These are phyloP conservation scores for Gastrophysa polygoni DNA, from an alignment of 2,888 invertebrate genomes.

Conservation along the genomic window DNA sequence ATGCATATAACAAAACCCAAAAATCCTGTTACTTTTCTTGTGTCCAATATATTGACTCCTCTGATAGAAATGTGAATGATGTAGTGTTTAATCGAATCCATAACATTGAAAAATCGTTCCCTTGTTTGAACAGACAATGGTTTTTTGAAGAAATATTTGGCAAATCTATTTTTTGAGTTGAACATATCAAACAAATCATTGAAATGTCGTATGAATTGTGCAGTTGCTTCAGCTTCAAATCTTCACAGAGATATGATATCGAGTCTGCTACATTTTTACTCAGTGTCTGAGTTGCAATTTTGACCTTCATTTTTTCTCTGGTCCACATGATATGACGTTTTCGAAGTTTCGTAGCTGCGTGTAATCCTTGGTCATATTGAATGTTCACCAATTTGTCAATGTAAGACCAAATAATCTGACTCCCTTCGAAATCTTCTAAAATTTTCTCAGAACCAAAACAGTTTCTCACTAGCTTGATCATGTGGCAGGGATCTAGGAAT, in stretches of 20 bases:
- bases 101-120: too few species aligned
- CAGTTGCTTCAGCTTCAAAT: too few species aligned
- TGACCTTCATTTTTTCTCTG: slow-evolving; percentile 13
- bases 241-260: not conserved
- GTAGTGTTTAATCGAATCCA: too few species aligned
- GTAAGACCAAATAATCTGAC: not conserved
- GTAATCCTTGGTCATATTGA: slow-evolving; percentile 15
- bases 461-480: slow-evolving; percentile 22
- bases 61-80: too few species aligned
- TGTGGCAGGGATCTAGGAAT: slow-evolving; percentile 19
- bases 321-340: slow-evolving; percentile 17
- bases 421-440: not conserved
- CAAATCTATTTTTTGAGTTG: too few species aligned
- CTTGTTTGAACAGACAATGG: too few species aligned
- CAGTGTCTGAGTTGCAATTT: not conserved
- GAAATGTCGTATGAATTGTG: too few species aligned
- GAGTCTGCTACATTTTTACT: not conserved
- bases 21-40: too few species aligned
- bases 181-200: too few species aligned
- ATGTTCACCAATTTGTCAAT: slow-evolving; percentile 1
- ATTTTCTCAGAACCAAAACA: slow-evolving; percentile 12
- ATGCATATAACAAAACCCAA: too few species aligned
- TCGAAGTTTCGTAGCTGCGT: slow-evolving; percentile 19
- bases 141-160: too few species aligned
- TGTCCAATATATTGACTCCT: too few species aligned